Evolutionary conservation across 2,113 vertebrate species (phyloP), one percentile per base, ranked within the genome.

Genomic region (Pollimyrus isidori): DNA sequence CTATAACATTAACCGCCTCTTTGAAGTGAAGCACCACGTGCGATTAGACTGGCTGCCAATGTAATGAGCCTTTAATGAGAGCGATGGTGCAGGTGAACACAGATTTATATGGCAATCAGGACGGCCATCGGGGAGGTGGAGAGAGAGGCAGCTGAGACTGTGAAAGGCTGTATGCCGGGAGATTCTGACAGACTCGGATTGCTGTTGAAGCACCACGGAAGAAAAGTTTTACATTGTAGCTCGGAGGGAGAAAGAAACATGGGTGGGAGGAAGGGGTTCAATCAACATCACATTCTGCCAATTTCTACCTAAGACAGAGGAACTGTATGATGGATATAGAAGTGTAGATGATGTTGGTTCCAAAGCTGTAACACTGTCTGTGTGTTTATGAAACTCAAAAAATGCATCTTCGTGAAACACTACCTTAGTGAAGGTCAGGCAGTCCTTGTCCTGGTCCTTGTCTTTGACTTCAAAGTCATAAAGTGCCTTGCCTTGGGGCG

Each of bases 391-490:
- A 84, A 45, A 45, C 7, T 19, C 11, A 42, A 23, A 46, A n/a
- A 58, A 52, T 17, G n/a, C 5, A 11, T 13, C 76, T 50, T 84
- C 50, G 58, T 52, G 35, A 58, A 13, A 46, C 23, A 91, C 90
- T 96, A 99, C 98, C 98, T 99, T 99, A 91, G 96, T 97, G 94
- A 99, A 99, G 76, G 98, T 97, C 94, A 99, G 94, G 91, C 98
- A 99, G 93, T 99, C 98, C 93, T 98, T 98, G 94, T 99, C 98
- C 94, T 98, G 97, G 93, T 99, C 98, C 93, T 97, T 97, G 93
- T 99, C 98, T 93, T 98, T 99, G 92, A 99, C 97, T 95, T 99
- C 97, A 62, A 99, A 99, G 95, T 99, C 98, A 0, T 99, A 99
- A 93, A 99, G 96, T 2, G 98, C 98, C 95, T 99, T 99, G 92